phyloP scores from a whole-genome alignment of 2,113 vertebrate genomes.

The Campylomormyrus tamandua region DNA sequence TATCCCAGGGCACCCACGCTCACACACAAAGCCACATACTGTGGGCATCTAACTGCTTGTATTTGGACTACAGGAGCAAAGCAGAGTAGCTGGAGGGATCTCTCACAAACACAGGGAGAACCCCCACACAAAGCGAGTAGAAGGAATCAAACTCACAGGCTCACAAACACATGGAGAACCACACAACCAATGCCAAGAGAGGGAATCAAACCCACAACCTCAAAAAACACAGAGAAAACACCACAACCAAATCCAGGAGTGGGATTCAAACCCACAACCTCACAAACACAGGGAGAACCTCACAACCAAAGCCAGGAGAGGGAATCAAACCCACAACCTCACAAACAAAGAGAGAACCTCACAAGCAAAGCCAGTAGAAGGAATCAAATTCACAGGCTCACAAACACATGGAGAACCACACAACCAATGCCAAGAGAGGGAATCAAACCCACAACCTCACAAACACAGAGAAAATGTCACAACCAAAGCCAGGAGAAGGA shows the following conservation, averaged over 20 bases:
- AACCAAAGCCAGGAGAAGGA: too few species aligned
- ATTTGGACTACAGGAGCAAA: neutral
- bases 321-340: too few species aligned
- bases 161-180: neutral
- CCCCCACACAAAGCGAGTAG: neutral
- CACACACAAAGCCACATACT: neutral
- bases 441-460: neutral
- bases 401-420: neutral
- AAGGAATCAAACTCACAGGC: neutral
- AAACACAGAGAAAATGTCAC: too few species aligned
- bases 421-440: neutral
- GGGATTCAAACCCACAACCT: too few species aligned
- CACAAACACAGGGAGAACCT: too few species aligned
- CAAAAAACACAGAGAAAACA: too few species aligned
- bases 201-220: neutral
- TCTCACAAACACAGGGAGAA: neutral
- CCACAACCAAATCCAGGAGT: too few species aligned
- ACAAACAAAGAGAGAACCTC: too few species aligned
- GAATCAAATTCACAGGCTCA: too few species aligned
- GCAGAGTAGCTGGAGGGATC: neutral
- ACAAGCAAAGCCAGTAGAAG: too few species aligned
- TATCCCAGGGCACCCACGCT: neutral
- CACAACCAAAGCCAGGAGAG: too few species aligned
- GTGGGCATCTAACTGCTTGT: neutral
- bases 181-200: neutral